Base-by-base conservation (phyloP, 2,113 vertebrate genomes). In the Archocentrus centrarchus region DNA sequence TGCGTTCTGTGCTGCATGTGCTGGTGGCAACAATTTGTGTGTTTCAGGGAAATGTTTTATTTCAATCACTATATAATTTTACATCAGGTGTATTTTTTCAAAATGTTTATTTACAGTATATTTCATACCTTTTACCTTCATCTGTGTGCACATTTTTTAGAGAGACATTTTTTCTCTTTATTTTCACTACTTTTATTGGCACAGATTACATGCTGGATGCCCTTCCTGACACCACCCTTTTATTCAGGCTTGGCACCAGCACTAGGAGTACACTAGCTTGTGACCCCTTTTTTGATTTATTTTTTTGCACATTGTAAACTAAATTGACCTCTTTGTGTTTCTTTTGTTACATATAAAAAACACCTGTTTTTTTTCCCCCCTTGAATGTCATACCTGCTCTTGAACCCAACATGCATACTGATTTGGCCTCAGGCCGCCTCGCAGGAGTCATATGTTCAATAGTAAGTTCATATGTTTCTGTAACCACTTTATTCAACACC, bases 391-490 rank as follows among this genome's bases (percentile, higher is more conserved):
- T n/a, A 18, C 13, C 27, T 53, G 60, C 5, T 35, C 53, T 27
- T 60, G n/a, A 78, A 53, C 22, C 6, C 24, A 64, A 37, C 68
- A 9, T 57, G 70, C 50, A 15, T 22, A 24, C 62, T 70, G 79
- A 58, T 22, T 47, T 64, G n/a, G 59, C 20, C 47, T 55, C 32
- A 55, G 53, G 44, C 13, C 35, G 77, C 41, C 22, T 78, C 58
- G 3, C 75, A 3, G 5, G 20, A 17, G 41, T n/a, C n/a, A n/a
- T n/a, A n/a, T n/a, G n/a, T n/a, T n/a, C n/a, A n/a, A n/a, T n/a
- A n/a, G n/a, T n/a, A n/a, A n/a, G n/a, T n/a, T n/a, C n/a, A n/a
- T 77, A 14, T 14, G 79, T 80, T 79, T 14, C 22, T 81, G 75
- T 9, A 47, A 47, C 59, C 41, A 66, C 70, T 77, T 61, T 76